Percentiles rank a stretch among this genome's conserved stretches.
These are phyloP conservation scores for Strongylocentrotus purpuratus DNA, from an alignment of 35 echinoderm and acorn worm genomes.

Conservation along the genomic window DNA sequence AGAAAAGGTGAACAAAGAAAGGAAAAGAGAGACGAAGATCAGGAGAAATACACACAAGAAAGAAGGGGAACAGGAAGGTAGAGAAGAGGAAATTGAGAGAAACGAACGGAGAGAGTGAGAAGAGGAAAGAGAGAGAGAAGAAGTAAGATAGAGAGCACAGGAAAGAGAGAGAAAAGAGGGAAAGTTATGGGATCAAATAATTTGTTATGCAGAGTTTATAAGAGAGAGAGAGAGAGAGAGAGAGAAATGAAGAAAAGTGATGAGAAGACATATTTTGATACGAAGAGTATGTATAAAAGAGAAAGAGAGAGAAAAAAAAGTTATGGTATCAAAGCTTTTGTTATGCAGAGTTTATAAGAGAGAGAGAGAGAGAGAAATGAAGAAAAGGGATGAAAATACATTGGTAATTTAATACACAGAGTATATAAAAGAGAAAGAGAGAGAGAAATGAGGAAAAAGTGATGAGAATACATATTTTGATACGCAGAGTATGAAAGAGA, in stretches of 20 bases:
- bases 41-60: too few species aligned
- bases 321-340: too few species aligned
- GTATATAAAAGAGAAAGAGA: not conserved
- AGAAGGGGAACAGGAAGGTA: not conserved
- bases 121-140: not conserved
- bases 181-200: too few species aligned
- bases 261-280: not conserved
- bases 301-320: not conserved
- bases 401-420: too few species aligned
- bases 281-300: not conserved
- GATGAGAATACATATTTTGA: too few species aligned
- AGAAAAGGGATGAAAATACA: not conserved
- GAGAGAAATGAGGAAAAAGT: not conserved
- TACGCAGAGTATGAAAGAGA: not conserved
- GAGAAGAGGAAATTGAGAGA: not conserved
- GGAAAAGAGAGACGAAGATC: not conserved
- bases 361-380: not conserved
- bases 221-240: too few species aligned
- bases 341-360: too few species aligned
- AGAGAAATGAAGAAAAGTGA: not conserved
- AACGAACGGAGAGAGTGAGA: not conserved
- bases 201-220: not conserved
- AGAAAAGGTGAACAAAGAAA: too few species aligned
- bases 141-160: not conserved
- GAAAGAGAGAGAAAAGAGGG: not conserved